Percentiles rank a stretch among this genome's conserved stretches.
Evolutionary conservation across 2,888 invertebrate species (phyloP).

Genomic region (Lithophane leautieri): DNA sequence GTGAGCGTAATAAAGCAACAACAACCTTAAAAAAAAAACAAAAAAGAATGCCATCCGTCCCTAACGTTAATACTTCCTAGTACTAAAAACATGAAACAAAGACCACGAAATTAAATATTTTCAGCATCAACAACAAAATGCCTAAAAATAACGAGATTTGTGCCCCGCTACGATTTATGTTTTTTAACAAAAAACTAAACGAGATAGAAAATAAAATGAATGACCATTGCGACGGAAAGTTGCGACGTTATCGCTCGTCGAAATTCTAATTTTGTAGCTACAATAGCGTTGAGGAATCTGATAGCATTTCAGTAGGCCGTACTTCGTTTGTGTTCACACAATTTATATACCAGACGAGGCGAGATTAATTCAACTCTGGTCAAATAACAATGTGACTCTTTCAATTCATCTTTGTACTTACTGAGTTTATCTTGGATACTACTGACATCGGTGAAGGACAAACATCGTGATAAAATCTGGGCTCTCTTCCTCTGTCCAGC

Average conservation of each 20-base stretch:
- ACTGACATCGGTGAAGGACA: neutral
- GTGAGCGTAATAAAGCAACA: neutral
- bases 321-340: neutral
- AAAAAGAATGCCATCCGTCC: neutral
- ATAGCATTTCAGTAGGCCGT: slow-evolving; percentile 23
- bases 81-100: neutral
- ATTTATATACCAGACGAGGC: neutral
- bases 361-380: neutral
- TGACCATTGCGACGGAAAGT: slow-evolving; percentile 23
- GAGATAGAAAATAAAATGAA: slow-evolving; percentile 38
- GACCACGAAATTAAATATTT: slow-evolving; percentile 12
- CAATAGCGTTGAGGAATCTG: slow-evolving; percentile 11
- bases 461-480: too few relatives aligned
- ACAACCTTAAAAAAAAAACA: neutral
- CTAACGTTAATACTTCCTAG: neutral
- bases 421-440: neutral
- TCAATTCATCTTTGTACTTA: neutral
- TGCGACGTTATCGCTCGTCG: slow-evolving; percentile 17
- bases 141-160: slow-evolving; percentile 12
- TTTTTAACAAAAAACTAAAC: slow-evolving; percentile 19
- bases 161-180: slow-evolving; percentile 13
- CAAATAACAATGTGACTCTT: neutral
- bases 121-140: slow-evolving; percentile 3
- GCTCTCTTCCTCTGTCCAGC: too few relatives aligned
- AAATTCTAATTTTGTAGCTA: slow-evolving; percentile 27